Conservation (phyloP, 2,113 vertebrate species). For the Nycticebus coucang region DNA sequence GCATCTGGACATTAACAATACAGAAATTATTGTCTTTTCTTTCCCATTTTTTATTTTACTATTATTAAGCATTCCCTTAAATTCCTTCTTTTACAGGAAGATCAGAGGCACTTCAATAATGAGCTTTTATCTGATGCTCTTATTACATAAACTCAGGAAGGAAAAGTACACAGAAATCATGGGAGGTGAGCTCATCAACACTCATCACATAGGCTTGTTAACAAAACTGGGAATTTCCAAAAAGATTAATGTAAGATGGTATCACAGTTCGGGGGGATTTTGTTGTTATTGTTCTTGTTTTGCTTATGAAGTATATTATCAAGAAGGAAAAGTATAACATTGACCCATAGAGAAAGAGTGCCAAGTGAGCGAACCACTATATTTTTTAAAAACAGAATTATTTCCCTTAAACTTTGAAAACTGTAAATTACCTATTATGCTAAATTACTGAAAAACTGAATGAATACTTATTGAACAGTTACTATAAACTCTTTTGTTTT, state of each 20-base stretch:
- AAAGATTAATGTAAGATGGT: constrained; percentile 45
- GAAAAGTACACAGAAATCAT: constrained; percentile 36
- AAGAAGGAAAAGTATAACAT: constrained; percentile 43
- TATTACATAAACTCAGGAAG: constrained; percentile 53
- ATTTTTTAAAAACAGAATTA: background rate
- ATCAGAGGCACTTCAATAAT: constrained; percentile 1
- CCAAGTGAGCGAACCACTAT: background rate
- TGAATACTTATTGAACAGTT: background rate
- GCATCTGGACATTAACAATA: background rate
- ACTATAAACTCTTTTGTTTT: background rate
- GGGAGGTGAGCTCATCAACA: background rate
- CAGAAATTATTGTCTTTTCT: background rate
- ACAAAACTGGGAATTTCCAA: constrained; percentile 64
- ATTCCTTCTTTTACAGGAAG: background rate
- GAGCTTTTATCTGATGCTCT: background rate
- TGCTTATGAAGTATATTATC: background rate
- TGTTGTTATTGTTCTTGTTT: background rate
- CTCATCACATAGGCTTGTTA: constrained; percentile 33
- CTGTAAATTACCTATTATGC: background rate
- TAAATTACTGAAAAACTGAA: background rate
- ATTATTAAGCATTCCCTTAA: background rate
- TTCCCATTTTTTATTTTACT: background rate
- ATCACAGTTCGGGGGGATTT: background rate
- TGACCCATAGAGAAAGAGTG: background rate
- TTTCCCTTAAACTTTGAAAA: background rate